phyloP scores from a whole-genome alignment of 2,797 vertebrate genomes.

The Fistularia tabacaria region DNA sequence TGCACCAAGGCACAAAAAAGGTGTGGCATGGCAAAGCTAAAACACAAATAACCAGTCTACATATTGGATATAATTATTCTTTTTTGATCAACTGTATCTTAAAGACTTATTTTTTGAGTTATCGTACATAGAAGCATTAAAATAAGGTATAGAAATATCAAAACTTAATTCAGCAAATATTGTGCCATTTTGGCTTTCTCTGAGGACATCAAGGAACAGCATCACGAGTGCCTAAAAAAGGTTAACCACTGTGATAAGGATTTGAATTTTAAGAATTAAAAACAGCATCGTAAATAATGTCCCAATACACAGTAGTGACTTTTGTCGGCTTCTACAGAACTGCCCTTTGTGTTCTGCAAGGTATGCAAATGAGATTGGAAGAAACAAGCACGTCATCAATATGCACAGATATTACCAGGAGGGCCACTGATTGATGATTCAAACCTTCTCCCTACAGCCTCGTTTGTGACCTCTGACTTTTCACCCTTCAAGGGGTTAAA shows the following conservation, averaged over 20 bases:
- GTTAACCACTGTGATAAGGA: conserved; percentile 1
- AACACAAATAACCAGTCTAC: background rate
- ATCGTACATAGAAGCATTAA: background rate
- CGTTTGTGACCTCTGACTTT: conserved; percentile 85
- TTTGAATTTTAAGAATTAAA: background rate
- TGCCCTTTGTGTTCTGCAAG: conserved; percentile 48
- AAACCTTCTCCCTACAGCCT: conserved; percentile 77
- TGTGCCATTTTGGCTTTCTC: background rate
- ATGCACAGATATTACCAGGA: conserved; percentile 59
- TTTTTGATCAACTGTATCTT: background rate
- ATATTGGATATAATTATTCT: background rate
- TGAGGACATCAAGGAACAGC: background rate
- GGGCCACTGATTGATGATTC: conserved; percentile 74
- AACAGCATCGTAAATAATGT: background rate
- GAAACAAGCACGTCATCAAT: conserved; percentile 51
- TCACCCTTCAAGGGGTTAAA: conserved; percentile 79
- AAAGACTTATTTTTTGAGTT: background rate
- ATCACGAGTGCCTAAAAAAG: background rate
- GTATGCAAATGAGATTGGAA: conserved; percentile 63
- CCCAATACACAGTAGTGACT: conserved; percentile 1
- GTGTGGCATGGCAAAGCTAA: conserved; percentile 5
- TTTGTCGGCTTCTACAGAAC: conserved; percentile 20
- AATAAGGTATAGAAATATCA: background rate
- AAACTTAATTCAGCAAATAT: too few species aligned
- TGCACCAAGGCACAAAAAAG: conserved; percentile 11